phyloP scores from a whole-genome alignment of 2,797 vertebrate genomes.

The Astyanax mexicanus region DNA sequence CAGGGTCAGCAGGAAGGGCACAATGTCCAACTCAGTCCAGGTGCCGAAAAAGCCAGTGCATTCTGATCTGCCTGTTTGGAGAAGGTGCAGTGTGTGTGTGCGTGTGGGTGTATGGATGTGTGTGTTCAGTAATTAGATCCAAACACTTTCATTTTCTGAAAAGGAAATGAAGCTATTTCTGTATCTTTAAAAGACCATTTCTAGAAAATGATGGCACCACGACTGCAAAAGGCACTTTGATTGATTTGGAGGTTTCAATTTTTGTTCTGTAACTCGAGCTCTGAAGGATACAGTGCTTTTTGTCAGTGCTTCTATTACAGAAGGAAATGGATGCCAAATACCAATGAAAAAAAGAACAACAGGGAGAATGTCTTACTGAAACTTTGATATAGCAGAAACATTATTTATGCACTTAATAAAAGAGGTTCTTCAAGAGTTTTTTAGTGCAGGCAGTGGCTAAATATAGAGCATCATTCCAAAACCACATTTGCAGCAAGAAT shows the following conservation, averaged over 20 bases:
- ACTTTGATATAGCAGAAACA: not conserved
- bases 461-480: too few relatives aligned
- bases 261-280: not conserved
- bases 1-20: slow-evolving; percentile 28
- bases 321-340: not conserved
- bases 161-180: not conserved
- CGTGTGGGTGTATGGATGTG: not conserved
- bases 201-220: not conserved
- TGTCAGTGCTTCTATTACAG: not conserved
- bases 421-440: not conserved
- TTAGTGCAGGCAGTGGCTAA: not conserved
- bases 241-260: not conserved
- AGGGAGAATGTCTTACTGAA: too few relatives aligned
- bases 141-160: not conserved
- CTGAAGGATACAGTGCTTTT: not conserved
- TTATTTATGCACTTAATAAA: not conserved
- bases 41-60: not conserved
- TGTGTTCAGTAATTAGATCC: slow-evolving; percentile 4
- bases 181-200: not conserved
- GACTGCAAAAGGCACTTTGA: not conserved
- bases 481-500: too few relatives aligned
- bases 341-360: not conserved
- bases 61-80: not conserved
- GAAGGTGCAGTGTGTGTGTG: not conserved
- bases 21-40: slow-evolving; percentile 17